Base-by-base conservation (phyloP, 2,888 invertebrate genomes). In the Dorcus hopei region DNA sequence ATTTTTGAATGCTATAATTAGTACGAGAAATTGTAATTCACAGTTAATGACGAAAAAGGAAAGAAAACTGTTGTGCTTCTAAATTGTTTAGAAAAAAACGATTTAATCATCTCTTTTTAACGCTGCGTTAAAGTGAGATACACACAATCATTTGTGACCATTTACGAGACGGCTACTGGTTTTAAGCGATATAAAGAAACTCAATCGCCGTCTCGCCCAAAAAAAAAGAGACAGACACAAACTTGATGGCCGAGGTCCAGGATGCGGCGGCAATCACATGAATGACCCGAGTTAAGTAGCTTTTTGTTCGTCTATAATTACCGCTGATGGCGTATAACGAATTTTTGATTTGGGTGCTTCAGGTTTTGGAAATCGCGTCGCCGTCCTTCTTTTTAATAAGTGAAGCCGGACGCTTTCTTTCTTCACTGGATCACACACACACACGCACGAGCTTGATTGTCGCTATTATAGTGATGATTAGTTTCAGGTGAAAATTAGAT, bases 101-200 rank as follows among this genome's bases (percentile, higher is more conserved):
- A 33, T 33, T 33, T 33, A 33, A 33, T 33, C 26, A 4, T 33
- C 26, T 33, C 26, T 33, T 33, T 33, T 33, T 33, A 33, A 7
- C 6, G 6, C 26, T 6, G 26, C 6, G 26, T 33, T 33, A 33
- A 33, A 33, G 26, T 33, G 45, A 45, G 23, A 45, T 8, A 19
- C 16, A 45, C 23, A 45, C 23, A 45, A 45, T 45, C 45, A 23
- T 45, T 45, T 45, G 50, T 50, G 50, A 50, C 39, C 50, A 38
- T 50, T 50, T 39, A 50, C 39, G 39, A 50, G 38, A 38, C 50
- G 16, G 50, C 50, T 50, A 50, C 50, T 50, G 50, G 50, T 50
- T 50, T 50, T 50, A 38, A 50, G 50, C 50, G 50, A 50, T 50
- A 50, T 50, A 23, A 11, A 45, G 45, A 45, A 45, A 45, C 45